phyloP scores from a whole-genome alignment of 2,797 vertebrate species.

The Caiman crocodilus region DNA sequence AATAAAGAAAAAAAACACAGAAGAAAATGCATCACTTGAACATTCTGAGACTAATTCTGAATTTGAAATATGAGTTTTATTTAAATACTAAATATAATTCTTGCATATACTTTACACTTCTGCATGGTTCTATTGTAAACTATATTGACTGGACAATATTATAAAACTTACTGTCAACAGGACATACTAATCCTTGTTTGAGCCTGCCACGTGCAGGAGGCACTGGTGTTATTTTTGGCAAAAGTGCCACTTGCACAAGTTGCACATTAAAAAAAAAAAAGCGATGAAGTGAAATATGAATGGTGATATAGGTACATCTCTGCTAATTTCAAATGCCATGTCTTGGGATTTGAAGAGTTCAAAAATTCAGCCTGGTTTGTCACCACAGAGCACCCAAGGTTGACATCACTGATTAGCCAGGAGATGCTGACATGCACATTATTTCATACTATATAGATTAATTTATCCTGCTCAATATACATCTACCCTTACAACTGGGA shows the following conservation, averaged over 20 bases:
- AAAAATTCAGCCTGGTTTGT: constrained; percentile 33
- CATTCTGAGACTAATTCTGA: constrained; percentile 56
- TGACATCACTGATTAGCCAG: constrained; percentile 40
- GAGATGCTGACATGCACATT: constrained; percentile 52
- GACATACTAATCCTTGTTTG: constrained; percentile 34
- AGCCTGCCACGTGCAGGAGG: constrained; percentile 45
- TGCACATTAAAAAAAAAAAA: constrained; percentile 17
- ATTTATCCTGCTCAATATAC: background rate
- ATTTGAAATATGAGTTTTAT: constrained; percentile 42
- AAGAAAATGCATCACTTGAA: constrained; percentile 64
- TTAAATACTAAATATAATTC: constrained; percentile 50
- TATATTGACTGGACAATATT: constrained; percentile 64
- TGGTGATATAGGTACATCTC: constrained; percentile 73
- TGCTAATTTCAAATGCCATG: constrained; percentile 59
- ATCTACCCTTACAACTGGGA: constrained; percentile 60
- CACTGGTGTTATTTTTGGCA: constrained; percentile 62
- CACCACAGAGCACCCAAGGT: background rate
- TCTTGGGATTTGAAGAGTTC: constrained; percentile 22
- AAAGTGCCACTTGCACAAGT: constrained; percentile 49
- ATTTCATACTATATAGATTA: constrained; percentile 28
- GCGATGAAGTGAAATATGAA: constrained; percentile 68
- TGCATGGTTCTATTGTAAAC: constrained; percentile 12
- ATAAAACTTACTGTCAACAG: constrained; percentile 48
- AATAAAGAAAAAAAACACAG: constrained; percentile 42
- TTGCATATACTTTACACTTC: constrained; percentile 53